phyloP scores from a whole-genome alignment of 2,113 vertebrate genomes.

The Cyprinodon tularosa region DNA sequence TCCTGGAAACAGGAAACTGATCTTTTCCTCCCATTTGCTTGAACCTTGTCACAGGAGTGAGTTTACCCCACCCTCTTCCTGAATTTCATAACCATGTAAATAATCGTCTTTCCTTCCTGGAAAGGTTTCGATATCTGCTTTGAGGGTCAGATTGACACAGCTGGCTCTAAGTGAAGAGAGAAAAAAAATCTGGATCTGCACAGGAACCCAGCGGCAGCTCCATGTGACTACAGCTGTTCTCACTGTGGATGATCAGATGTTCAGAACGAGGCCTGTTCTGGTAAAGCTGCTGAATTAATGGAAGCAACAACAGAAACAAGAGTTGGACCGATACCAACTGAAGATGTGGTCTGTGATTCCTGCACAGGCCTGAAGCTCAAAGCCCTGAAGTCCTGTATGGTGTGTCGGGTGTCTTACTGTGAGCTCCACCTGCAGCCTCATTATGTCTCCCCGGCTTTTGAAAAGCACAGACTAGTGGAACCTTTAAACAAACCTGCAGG shows the following conservation, averaged over 20 bases:
- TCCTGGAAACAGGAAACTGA: too few relatives aligned
- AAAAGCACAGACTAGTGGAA: conserved; percentile 4
- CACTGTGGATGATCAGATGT: neutral
- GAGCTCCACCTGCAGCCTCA: conserved; percentile 1
- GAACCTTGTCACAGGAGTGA: too few relatives aligned
- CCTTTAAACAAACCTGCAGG: neutral
- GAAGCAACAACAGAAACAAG: neutral
- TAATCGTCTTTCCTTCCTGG: too few relatives aligned
- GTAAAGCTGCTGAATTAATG: conserved; percentile 4
- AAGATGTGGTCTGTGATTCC: conserved; percentile 12
- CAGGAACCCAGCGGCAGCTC: too few relatives aligned
- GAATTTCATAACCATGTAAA: too few relatives aligned
- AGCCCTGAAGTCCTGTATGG: conserved; percentile 1
- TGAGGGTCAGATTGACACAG: too few relatives aligned
- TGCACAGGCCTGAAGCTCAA: neutral
- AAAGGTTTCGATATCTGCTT: too few relatives aligned
- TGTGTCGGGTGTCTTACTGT: neutral
- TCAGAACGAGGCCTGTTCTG: neutral
- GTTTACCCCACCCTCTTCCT: too few relatives aligned
- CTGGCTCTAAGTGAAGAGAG: too few relatives aligned
- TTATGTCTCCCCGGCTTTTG: neutral
- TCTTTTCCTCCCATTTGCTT: too few relatives aligned
- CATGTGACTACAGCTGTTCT: too few relatives aligned
- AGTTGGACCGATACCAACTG: neutral
- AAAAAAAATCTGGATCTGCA: too few relatives aligned